Conservation (phyloP, 2,888 invertebrate species). For the Apocheima hispidaria region DNA sequence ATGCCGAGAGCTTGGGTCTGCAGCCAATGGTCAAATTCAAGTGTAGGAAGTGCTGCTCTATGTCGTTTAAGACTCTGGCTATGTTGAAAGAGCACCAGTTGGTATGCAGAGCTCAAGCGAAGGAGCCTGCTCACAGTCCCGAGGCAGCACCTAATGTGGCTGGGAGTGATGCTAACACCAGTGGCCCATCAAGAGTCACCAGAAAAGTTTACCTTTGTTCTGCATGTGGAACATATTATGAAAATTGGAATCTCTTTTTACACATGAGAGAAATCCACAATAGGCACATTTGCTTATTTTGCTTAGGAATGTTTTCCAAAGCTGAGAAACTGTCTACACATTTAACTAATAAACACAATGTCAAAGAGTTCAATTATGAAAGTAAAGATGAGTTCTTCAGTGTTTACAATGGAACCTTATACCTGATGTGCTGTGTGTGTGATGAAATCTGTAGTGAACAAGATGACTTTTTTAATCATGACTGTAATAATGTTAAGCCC, state of each 20-base stretch:
- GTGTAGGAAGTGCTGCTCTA: slow-evolving; percentile 90
- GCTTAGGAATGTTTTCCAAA: slow-evolving; percentile 93
- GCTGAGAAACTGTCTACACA: slow-evolving; percentile 93
- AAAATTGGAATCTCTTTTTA: slow-evolving; percentile 94
- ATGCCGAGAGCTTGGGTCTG: slow-evolving; percentile 90
- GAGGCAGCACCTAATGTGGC: slow-evolving; percentile 65
- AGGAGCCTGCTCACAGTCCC: slow-evolving; percentile 74
- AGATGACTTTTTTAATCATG: slow-evolving; percentile 91
- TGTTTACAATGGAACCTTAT: slow-evolving; percentile 89
- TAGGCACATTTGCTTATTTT: slow-evolving; percentile 93
- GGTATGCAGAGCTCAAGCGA: slow-evolving; percentile 84
- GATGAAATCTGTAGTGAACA: slow-evolving; percentile 91
- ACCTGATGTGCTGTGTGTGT: slow-evolving; percentile 93
- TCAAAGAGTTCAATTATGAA: slow-evolving; percentile 89
- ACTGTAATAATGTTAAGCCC: slow-evolving; percentile 86
- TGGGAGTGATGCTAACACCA: slow-evolving; percentile 59
- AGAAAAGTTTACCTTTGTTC: slow-evolving; percentile 93
- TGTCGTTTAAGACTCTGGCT: slow-evolving; percentile 88
- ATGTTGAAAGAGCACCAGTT: slow-evolving; percentile 90
- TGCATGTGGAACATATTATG: slow-evolving; percentile 93
- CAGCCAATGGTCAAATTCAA: slow-evolving; percentile 90
- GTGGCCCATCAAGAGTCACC: slow-evolving; percentile 87
- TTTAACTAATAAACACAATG: slow-evolving; percentile 91
- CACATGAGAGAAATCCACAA: slow-evolving; percentile 94
- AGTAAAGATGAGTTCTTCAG: slow-evolving; percentile 89